These are phyloP conservation scores for Drosophila sturtevanti DNA, from an alignment of 1,140 invertebrate genomes.

Conservation along the genomic window DNA sequence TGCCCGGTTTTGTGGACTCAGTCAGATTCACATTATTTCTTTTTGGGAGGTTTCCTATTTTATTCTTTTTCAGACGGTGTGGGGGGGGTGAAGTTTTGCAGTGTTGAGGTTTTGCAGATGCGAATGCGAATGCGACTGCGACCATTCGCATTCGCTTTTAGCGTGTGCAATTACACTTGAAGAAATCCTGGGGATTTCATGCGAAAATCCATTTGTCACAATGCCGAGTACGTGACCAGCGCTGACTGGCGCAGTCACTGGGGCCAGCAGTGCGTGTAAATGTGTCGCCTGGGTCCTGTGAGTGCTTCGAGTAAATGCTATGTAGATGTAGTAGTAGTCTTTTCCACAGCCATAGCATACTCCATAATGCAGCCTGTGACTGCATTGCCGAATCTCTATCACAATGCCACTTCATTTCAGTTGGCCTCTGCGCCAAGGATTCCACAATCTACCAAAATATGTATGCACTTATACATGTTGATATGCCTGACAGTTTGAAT, in stretches of 20 bases:
- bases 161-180: constrained; percentile 79
- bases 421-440: constrained; percentile 68
- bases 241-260: constrained; percentile 47
- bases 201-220: constrained; percentile 81
- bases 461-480: constrained; percentile 8
- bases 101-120: constrained; percentile 10
- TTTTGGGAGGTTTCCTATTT: constrained; percentile 18
- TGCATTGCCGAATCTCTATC: constrained; percentile 69
- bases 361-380: constrained; percentile 36
- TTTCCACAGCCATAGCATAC: constrained; percentile 25
- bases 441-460: constrained; percentile 56
- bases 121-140: constrained; percentile 14
- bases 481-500: constrained; percentile 18
- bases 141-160: constrained; percentile 72
- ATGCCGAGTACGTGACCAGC: constrained; percentile 74
- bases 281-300: constrained; percentile 63
- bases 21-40: constrained; percentile 9
- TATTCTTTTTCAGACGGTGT: background rate
- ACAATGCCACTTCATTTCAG: constrained; percentile 79
- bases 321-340: background rate
- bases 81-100: background rate
- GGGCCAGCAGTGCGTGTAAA: constrained; percentile 68
- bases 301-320: constrained; percentile 28
- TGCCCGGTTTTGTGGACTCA: constrained; percentile 40
- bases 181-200: constrained; percentile 77